Evolutionary conservation across 2,888 invertebrate genomes (phyloP).

Genomic region (Hydraecia micacea): DNA sequence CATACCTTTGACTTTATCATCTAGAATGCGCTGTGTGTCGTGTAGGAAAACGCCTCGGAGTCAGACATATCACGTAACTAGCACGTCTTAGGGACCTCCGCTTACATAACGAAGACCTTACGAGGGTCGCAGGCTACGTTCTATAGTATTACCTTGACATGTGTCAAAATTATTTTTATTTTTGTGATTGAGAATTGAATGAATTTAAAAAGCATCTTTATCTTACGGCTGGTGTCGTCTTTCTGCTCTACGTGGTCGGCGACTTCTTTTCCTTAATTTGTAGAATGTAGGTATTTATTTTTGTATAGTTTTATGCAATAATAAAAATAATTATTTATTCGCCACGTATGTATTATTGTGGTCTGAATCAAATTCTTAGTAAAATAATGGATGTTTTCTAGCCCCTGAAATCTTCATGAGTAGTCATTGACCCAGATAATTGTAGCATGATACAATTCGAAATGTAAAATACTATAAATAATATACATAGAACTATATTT

Average conservation of each 20-base stretch:
- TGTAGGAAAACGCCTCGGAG: constrained; percentile 56
- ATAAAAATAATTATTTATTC: neutral
- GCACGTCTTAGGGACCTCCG: constrained; percentile 47
- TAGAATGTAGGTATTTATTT: neutral
- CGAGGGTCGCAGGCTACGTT: constrained; percentile 38
- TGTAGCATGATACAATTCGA: constrained; percentile 3
- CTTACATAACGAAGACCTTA: constrained; percentile 59
- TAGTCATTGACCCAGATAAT: constrained; percentile 29
- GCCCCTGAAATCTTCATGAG: constrained; percentile 8
- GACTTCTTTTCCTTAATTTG: constrained; percentile 1
- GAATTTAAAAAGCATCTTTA: neutral
- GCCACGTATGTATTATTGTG: neutral
- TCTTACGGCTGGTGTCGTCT: neutral
- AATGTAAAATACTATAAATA: constrained; percentile 4
- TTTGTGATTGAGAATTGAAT: neutral
- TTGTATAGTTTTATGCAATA: neutral
- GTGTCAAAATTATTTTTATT: constrained; percentile 52
- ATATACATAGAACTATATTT: constrained; percentile 5
- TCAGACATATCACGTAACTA: constrained; percentile 53
- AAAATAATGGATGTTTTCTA: neutral
- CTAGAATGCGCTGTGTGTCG: constrained; percentile 30
- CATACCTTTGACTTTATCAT: constrained; percentile 2
- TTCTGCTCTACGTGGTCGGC: neutral
- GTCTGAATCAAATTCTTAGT: neutral
- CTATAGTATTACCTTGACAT: constrained; percentile 63